phyloP scores from a whole-genome alignment of 1,140 invertebrate species.

The Cardiocondyla obscurior region DNA sequence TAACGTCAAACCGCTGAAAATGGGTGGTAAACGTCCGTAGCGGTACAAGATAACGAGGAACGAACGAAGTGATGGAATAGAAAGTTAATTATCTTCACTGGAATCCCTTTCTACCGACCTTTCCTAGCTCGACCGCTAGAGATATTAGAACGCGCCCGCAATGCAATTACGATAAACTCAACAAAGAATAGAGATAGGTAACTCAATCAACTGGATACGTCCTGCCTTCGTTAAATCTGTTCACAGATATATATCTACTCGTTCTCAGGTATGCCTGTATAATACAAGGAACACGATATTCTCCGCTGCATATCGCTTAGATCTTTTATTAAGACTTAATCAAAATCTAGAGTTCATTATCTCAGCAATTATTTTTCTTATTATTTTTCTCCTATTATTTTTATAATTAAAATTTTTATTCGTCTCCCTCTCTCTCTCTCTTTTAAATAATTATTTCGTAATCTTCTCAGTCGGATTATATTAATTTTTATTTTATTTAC shows the following conservation, averaged over 20 bases:
- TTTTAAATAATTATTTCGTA: not conserved
- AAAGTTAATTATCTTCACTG: constrained; percentile 43
- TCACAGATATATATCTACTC: constrained; percentile 9
- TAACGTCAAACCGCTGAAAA: not conserved
- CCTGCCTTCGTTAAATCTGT: constrained; percentile 24
- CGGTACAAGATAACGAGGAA: not conserved
- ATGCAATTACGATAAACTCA: constrained; percentile 45
- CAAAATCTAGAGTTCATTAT: not conserved
- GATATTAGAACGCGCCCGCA: constrained; percentile 33
- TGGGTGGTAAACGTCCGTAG: not conserved
- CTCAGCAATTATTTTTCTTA: not conserved
- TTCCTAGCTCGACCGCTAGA: constrained; percentile 22
- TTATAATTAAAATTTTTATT: not conserved
- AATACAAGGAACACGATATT: not conserved
- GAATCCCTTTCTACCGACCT: constrained; percentile 26
- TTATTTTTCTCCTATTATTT: not conserved
- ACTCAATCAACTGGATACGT: constrained; percentile 32
- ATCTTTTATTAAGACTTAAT: not conserved
- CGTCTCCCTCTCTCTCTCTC: not conserved
- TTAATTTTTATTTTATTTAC: not conserved
- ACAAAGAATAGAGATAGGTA: constrained; percentile 47
- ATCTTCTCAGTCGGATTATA: not conserved
- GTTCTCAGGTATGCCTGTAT: not conserved
- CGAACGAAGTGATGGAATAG: constrained; percentile 11
- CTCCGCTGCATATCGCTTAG: not conserved